Base-by-base conservation (phyloP, 2,797 vertebrate species). In the Decapterus maruadsi region DNA sequence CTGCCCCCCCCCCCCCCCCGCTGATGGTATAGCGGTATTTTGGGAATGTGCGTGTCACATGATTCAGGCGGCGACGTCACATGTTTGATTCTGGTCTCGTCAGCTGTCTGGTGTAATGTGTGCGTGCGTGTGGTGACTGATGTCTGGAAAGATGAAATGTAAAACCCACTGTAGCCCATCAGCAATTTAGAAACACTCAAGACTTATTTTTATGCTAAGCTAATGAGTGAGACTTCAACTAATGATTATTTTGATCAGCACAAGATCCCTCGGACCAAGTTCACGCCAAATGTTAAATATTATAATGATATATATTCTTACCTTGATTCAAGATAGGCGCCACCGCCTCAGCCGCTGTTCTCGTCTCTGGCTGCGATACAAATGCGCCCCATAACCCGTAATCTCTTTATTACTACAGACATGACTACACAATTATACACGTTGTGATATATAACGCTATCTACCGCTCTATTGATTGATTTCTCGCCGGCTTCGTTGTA, bases 1-100 rank as follows among this genome's bases (percentile, higher is more conserved):
- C 10, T 2, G 1, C 38, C 10, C 38, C 38, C 7, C 10, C 38
- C 38, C 8, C 38, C 10, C 63, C 53, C 36, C 17, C 26, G 26
- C 26, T 26, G 26, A 26, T 26, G 26, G 26, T 26, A 26, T 26
- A 26, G 26, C 26, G 78, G 70, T 40, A 80, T 82, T 11, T 22
- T 8, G 45, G 42, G 0, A 4, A 62, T 53, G 74, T n/a, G 45
- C n/a, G n/a, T 29, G 2, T 75, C 51, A 45, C 51, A 20, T 0
- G n/a, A 14, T 16, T 50, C 31, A 38, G 42, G 67, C 38, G 3
- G 76, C 78, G 43, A 48, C 1, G 13, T 45, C 29, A 14, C 16
- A 0, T 40, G 11, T 38, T 20, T 5, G 1, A 20, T 26, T 75
- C n/a, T 36, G 56, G 7, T 64, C 45, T 22, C n/a, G 10, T 51